A percentile compares a stretch with the other conserved stretches of the same genome.
Conservation (phyloP, 2,888 invertebrate genomes). For the Lacanobia oleracea region DNA sequence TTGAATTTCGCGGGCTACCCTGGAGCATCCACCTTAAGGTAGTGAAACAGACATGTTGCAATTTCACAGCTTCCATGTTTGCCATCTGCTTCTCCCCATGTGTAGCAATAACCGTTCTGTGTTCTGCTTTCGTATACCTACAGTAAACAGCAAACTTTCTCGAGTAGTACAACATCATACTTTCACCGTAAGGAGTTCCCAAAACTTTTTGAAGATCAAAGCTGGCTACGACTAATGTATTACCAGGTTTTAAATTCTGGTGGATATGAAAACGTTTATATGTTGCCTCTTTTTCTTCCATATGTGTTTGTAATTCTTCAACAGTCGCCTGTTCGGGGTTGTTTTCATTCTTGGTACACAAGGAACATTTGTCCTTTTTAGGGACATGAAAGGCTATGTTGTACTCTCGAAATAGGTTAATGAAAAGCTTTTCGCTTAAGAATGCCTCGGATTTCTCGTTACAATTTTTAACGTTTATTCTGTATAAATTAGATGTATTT, state of each 20-base stretch:
- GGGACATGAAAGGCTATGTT: conserved; percentile 5
- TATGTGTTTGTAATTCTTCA: background rate
- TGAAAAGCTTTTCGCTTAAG: conserved; percentile 3
- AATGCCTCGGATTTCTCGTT: background rate
- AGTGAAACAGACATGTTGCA: conserved; percentile 62
- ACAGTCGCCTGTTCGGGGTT: background rate
- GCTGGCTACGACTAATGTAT: conserved; percentile 5
- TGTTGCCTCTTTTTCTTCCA: background rate
- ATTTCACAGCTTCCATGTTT: conserved; percentile 68
- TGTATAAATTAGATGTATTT: background rate
- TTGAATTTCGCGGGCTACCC: no score
- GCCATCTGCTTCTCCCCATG: conserved; percentile 67
- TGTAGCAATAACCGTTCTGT: background rate
- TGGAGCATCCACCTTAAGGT: no score
- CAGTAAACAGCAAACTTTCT: conserved; percentile 33
- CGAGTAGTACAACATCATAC: conserved; percentile 34
- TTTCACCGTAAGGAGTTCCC: no score
- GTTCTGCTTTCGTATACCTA: conserved; percentile 5
- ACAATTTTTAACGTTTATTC: conserved; percentile 5
- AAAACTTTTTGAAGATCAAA: no score
- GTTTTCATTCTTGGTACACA: conserved; percentile 8
- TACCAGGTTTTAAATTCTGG: background rate
- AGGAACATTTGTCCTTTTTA: conserved; percentile 5
- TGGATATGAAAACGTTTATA: background rate
- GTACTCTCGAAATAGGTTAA: background rate